Evolutionary conservation across 2,888 invertebrate genomes (phyloP).

Genomic region (Cryptophagus acutangulus): DNA sequence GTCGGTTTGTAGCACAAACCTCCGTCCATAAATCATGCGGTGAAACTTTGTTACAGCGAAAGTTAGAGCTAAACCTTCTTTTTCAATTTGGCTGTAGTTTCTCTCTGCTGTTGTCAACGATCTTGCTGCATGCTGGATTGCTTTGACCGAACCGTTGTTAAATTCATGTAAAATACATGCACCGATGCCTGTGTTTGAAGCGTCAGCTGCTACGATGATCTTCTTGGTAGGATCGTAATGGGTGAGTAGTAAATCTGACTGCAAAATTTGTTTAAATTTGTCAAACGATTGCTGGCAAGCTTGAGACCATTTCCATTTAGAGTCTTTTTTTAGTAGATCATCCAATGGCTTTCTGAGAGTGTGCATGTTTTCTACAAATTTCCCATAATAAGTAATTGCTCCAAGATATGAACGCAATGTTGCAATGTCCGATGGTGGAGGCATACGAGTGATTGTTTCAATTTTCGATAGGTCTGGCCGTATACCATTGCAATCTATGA

Average conservation of each 20-base stretch:
- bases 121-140: slow-evolving; percentile 29
- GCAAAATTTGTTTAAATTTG: slow-evolving; percentile 5
- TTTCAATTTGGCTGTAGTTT: slow-evolving; percentile 37
- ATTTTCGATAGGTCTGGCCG: slow-evolving; percentile 4
- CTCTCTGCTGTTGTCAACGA: slow-evolving; percentile 33
- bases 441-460: slow-evolving; percentile 4
- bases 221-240: slow-evolving; percentile 9
- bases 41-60: slow-evolving; percentile 36
- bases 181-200: too few relatives aligned
- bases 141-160: not conserved
- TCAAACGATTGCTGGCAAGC: slow-evolving; percentile 13
- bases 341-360: slow-evolving; percentile 12
- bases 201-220: slow-evolving; percentile 2
- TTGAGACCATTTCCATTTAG: too few relatives aligned
- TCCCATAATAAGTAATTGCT: slow-evolving; percentile 7
- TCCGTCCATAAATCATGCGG: slow-evolving; percentile 34
- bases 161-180: too few relatives aligned
- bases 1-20: slow-evolving; percentile 37
- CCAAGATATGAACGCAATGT: slow-evolving; percentile 2
- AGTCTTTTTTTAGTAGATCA: slow-evolving; percentile 9
- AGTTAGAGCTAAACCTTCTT: slow-evolving; percentile 36
- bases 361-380: slow-evolving; percentile 10
- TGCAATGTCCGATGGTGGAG: slow-evolving; percentile 6
- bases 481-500: slow-evolving; percentile 1
- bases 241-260: slow-evolving; percentile 5